Base-by-base conservation (phyloP, 2,888 invertebrate genomes). In the Nymphalis polychloros region DNA sequence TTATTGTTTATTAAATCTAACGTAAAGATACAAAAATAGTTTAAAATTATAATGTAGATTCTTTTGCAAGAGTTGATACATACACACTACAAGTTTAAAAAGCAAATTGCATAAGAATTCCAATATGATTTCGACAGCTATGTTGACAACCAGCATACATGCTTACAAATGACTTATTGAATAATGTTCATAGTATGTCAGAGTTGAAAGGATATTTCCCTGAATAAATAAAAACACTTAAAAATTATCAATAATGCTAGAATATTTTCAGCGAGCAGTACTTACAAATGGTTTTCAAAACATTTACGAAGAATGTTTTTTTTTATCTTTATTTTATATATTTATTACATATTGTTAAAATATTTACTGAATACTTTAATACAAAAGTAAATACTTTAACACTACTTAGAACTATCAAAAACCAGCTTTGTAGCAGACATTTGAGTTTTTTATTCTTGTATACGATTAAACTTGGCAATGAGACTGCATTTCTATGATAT, bases 11-110 rank as follows among this genome's bases (percentile, higher is more conserved):
- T 82, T 82, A 84, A 84, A 77, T 81, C 84, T 87, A 88, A 89
- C 85, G 82, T 85, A 88, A 83, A 83, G 81, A 87, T 90, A 90
- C 88, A 90, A 90, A 90, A 89, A 88, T 88, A 89, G 81, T 81
- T 87, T 83, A 82, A 87, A 87, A 83, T 83, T 82, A 87, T 83
- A 81, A 78, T 78, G 79, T 81, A 86, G 84, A 82, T 85, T 83
- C 83, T 82, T 80, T 78, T 74, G 74, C 50, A 66, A 68, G 59
- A 63, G 53, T 57, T 70, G 52, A 47, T 61, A 59, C 57, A 69
- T 60, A 48, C 59, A 41, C 13, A 41, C 13, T 23, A 53, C 48
- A 55, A 63, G 59, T 46, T 68, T 69, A 59, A 60, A 73, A 63
- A 74, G 68, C 67, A 65, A 73, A 73, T 65, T 70, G 66, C 67